Evolutionary conservation across 2,888 invertebrate species (phyloP).

Genomic region (Malacosoma neustria): DNA sequence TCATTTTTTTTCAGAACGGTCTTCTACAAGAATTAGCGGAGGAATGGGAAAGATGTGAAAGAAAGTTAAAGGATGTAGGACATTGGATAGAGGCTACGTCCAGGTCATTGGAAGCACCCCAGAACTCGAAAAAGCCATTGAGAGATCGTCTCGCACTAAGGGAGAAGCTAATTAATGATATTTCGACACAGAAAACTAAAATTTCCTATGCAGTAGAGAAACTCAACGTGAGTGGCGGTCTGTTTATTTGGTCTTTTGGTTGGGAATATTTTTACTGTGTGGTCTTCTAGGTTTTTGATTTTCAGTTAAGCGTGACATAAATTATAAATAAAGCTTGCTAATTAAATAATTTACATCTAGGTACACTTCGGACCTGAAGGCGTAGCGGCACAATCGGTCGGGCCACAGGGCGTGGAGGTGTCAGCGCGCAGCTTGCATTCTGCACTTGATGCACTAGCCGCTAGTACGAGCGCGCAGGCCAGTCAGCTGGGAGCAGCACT

Average conservation of each 20-base stretch:
- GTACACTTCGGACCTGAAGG: slow-evolving; percentile 92
- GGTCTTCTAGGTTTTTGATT: slow-evolving; percentile 2
- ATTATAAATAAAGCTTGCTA: too few relatives aligned
- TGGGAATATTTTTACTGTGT: neutral
- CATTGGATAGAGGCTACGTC: slow-evolving; percentile 92
- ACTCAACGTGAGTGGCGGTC: slow-evolving; percentile 79
- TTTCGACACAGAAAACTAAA: slow-evolving; percentile 92
- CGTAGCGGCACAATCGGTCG: slow-evolving; percentile 85
- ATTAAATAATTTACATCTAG: too few relatives aligned
- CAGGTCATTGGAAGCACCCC: slow-evolving; percentile 83
- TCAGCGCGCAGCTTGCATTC: slow-evolving; percentile 80
- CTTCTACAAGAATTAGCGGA: slow-evolving; percentile 93
- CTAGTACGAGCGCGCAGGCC: slow-evolving; percentile 77
- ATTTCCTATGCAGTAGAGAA: slow-evolving; percentile 92
- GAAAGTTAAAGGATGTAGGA: slow-evolving; percentile 91
- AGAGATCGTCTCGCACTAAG: slow-evolving; percentile 89
- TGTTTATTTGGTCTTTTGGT: neutral
- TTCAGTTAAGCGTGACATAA: too few relatives aligned
- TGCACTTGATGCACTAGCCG: slow-evolving; percentile 80
- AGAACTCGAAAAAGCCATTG: slow-evolving; percentile 89
- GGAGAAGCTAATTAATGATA: slow-evolving; percentile 90
- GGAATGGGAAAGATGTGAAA: slow-evolving; percentile 97
- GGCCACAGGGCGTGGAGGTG: slow-evolving; percentile 80
- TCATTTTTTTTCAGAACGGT: slow-evolving; percentile 79
- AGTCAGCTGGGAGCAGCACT: slow-evolving; percentile 83